phyloP scores from a whole-genome alignment of 2,113 vertebrate species.

The Osmerus eperlanus region DNA sequence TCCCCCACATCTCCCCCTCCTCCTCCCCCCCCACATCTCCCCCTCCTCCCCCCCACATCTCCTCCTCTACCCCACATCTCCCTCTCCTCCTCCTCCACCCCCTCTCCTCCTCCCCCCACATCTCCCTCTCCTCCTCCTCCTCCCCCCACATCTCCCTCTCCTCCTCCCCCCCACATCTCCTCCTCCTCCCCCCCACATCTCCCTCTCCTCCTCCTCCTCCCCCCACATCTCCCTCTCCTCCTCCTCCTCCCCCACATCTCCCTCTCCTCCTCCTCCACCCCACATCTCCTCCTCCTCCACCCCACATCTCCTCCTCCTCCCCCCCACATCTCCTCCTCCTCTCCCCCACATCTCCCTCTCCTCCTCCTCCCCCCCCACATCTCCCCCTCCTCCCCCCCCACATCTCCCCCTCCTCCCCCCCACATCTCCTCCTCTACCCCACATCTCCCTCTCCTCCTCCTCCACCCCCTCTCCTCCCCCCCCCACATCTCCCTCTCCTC shows the following conservation, averaged over 20 bases:
- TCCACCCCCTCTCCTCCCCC: not conserved
- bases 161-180: not conserved
- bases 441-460: not conserved
- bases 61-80: not conserved
- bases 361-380: not conserved
- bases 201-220: not conserved
- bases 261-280: not conserved
- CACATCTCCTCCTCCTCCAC: no score
- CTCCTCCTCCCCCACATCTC: not conserved
- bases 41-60: not conserved
- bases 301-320: not conserved
- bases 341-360: not conserved
- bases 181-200: not conserved
- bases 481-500: not conserved
- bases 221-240: not conserved
- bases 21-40: no score
- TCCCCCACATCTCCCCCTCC: not conserved
- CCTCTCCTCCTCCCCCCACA: no score
- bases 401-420: not conserved
- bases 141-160: not conserved
- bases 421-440: not conserved
- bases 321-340: not conserved
- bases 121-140: not conserved
- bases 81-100: not conserved
- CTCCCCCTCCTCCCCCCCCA: not conserved